Percentiles rank a stretch among this genome's conserved stretches.
phyloP scores from a whole-genome alignment of 2,888 invertebrate genomes.

The Sericinus montela region DNA sequence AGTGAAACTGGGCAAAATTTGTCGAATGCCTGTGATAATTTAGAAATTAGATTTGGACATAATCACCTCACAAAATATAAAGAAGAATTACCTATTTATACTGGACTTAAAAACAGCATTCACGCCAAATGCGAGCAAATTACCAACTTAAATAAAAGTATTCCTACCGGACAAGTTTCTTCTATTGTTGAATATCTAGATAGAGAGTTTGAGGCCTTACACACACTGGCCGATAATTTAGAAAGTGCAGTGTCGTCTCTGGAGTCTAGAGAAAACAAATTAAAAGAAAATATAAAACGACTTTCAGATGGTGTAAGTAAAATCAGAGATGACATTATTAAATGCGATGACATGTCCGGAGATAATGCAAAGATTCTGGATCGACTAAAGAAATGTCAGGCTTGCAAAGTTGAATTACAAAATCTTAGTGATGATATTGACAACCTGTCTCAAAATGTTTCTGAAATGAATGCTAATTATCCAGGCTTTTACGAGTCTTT shows the following conservation, averaged over 20 bases:
- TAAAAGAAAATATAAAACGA: constrained; percentile 85
- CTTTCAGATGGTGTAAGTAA: constrained; percentile 84
- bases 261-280: constrained; percentile 85
- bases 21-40: constrained; percentile 86
- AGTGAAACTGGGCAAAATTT: constrained; percentile 89
- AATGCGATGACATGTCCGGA: constrained; percentile 94
- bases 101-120: constrained; percentile 87
- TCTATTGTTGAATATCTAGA: constrained; percentile 83
- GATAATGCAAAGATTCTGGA: constrained; percentile 90
- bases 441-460: constrained; percentile 83
- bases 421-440: constrained; percentile 83
- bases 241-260: constrained; percentile 86
- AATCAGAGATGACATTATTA: constrained; percentile 90
- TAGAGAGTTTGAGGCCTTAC: constrained; percentile 87
- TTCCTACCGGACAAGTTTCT: constrained; percentile 83
- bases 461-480: constrained; percentile 85
- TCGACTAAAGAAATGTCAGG: constrained; percentile 86
- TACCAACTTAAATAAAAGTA: constrained; percentile 84
- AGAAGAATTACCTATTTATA: constrained; percentile 89
- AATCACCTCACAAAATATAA: constrained; percentile 89
- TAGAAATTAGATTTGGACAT: constrained; percentile 90
- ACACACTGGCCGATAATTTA: constrained; percentile 85
- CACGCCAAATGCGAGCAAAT: constrained; percentile 89
- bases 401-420: constrained; percentile 84
- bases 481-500: constrained; percentile 88